Evolutionary conservation across 2,888 invertebrate genomes (phyloP).

Genomic region (Cephus nigrinus): DNA sequence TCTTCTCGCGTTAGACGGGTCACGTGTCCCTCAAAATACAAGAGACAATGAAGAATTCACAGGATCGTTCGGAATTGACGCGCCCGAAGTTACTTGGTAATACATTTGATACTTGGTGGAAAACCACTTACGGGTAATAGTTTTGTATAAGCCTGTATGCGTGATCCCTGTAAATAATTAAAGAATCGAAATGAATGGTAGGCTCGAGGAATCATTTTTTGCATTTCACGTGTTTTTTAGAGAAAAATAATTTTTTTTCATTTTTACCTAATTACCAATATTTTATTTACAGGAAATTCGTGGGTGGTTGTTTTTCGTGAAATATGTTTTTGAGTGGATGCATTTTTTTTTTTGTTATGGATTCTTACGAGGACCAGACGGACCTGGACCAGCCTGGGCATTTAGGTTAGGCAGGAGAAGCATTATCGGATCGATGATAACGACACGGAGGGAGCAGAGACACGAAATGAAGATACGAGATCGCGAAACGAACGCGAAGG

Average conservation of each 20-base stretch:
- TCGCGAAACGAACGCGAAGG: conserved; percentile 13
- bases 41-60: not conserved
- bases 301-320: too few relatives aligned
- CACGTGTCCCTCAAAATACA: not conserved
- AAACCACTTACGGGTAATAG: not conserved
- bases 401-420: too few relatives aligned
- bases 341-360: too few relatives aligned
- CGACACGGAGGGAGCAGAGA: not conserved
- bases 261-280: too few relatives aligned
- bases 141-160: not conserved
- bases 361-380: too few relatives aligned
- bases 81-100: too few relatives aligned
- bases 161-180: not conserved
- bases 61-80: not conserved
- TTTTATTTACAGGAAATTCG: too few relatives aligned
- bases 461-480: not conserved
- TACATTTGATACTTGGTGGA: too few relatives aligned
- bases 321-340: too few relatives aligned
- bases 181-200: not conserved
- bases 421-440: not conserved
- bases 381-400: too few relatives aligned
- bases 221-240: too few relatives aligned
- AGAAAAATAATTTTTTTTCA: too few relatives aligned
- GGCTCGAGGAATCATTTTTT: not conserved
- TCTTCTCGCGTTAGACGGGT: not conserved